phyloP scores from a whole-genome alignment of 2,797 vertebrate species.

The Caiman crocodilus region DNA sequence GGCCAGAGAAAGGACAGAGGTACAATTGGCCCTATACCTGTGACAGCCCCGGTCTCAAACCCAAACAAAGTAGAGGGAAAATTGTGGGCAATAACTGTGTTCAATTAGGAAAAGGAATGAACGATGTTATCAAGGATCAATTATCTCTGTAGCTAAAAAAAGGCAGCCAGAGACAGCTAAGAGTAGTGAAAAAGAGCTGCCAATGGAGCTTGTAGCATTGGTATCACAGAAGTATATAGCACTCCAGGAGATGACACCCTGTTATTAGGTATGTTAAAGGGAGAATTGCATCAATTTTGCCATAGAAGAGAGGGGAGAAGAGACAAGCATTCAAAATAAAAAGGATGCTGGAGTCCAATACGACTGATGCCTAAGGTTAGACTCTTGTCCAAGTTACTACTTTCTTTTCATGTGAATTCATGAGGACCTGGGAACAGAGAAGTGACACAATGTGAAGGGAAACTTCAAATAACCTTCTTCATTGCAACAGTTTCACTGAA shows the following conservation, averaged over 20 bases:
- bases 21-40: too few species aligned
- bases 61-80: background rate
- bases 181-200: accelerated
- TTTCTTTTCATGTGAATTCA: background rate
- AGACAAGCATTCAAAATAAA: background rate
- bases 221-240: background rate
- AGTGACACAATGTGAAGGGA: conserved; percentile 16
- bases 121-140: background rate
- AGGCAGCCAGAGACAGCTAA: background rate
- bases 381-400: background rate
- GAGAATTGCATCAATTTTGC: background rate
- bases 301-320: background rate
- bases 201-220: background rate
- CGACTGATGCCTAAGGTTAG: background rate
- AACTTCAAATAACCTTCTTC: conserved; percentile 27
- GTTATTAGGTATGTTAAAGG: background rate
- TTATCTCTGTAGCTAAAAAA: background rate
- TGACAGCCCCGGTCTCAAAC: background rate
- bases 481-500: conserved; percentile 48
- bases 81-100: background rate
- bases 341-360: accelerated
- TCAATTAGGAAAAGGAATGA: background rate
- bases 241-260: background rate
- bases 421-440: background rate
- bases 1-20: background rate